Conservation (phyloP, 2,888 invertebrate species). For the Nasonovia ribisnigri region DNA sequence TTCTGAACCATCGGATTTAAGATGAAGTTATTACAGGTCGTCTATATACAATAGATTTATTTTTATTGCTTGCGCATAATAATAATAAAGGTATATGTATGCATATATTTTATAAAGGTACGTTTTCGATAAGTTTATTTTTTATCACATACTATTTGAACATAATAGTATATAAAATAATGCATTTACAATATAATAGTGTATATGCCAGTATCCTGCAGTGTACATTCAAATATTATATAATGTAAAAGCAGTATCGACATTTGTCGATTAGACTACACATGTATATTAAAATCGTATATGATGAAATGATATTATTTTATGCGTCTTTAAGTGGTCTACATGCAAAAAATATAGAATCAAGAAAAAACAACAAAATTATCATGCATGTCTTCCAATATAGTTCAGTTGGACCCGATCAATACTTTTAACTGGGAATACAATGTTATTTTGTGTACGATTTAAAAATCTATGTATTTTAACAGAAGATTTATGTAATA, state of each 20-base stretch:
- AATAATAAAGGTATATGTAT: not conserved
- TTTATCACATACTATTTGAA: not conserved
- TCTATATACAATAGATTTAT: constrained; percentile 9
- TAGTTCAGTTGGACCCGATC: not conserved
- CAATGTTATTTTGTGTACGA: not conserved
- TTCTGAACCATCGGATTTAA: not conserved
- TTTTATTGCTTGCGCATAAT: not conserved
- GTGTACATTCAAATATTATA: not conserved
- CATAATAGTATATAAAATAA: not conserved
- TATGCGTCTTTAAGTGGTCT: not conserved
- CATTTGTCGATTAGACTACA: not conserved
- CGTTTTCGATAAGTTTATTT: not conserved
- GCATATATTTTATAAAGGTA: not conserved
- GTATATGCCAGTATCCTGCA: too few species aligned
- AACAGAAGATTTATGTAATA: not conserved
- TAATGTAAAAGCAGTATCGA: not conserved
- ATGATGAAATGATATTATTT: not conserved
- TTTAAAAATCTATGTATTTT: not conserved
- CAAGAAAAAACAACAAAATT: not conserved
- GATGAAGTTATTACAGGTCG: not conserved
- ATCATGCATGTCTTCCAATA: not conserved
- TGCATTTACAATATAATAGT: not conserved
- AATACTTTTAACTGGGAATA: not conserved
- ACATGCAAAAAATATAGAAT: not conserved
- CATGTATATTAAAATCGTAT: not conserved